Base-by-base conservation (phyloP, 1,140 invertebrate genomes). In the Ceratoteleas bidentatus region DNA sequence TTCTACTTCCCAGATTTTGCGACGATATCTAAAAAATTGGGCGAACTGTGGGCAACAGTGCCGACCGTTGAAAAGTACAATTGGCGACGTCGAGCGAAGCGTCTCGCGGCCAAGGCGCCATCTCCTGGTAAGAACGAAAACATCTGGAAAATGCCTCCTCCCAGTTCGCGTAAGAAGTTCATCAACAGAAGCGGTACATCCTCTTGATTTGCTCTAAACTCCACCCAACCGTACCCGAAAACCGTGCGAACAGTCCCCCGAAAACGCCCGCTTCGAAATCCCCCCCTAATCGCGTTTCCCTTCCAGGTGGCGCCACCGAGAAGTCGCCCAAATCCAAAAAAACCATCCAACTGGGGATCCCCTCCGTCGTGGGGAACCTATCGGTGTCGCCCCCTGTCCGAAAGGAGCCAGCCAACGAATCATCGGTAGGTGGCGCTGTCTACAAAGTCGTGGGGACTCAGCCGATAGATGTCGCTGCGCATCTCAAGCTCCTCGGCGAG, bases 401-500 rank as follows among this genome's bases (percentile, higher is more conserved):
- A 61, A 91, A 88, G 82, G 90, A 91, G 65, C 56, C 88, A 47
- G 72, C 84, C 6, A 89, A 89, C 65, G 90, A 91, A 5, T 77
- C 89, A 5, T 62, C 87, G 4, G 85, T 89, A 14, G 87, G 88
- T n/a, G 85, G 91, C 47, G 90, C 83, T 66, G 86, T 92, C 73
- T 94, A 93, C 84, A 95, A 96, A 92, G 94, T 94, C 11, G 93
- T 94, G 43, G 96, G 95, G 49, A 97, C 96, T 10, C 95, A 96
- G 45, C 96, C 97, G 0, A 94, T 98, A 2, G 97, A 99, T 90
- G 96, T 97, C 15, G 97, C 97, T 3, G 97, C 98, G 0, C 97
- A 99, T 92, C 92, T 99, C 0, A 97, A 97, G 68, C 92, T 99
- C 24, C 92, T 99, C 0, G 98, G 98, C 0, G 98, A 99, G 88